These are phyloP conservation scores for Trachythela sp. DNA, from an alignment of 64 coral and sea anemone genomes.

Conservation along the genomic window DNA sequence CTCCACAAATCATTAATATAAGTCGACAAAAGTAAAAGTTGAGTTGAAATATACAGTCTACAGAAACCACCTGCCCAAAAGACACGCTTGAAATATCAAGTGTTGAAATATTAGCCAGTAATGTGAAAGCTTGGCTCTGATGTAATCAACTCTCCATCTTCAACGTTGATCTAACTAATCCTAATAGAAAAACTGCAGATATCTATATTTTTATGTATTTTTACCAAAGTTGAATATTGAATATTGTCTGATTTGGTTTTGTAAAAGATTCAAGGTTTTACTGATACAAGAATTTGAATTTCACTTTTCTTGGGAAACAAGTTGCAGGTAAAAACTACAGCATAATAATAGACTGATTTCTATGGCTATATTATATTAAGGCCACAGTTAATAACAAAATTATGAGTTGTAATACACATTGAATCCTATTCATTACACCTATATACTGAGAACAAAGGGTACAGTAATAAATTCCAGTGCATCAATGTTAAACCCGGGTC, in stretches of 20 bases:
- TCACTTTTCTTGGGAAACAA: neutral
- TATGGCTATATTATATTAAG: neutral
- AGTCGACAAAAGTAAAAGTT: too few species aligned
- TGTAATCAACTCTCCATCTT: neutral
- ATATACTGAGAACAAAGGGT: too few species aligned
- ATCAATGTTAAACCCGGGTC: too few species aligned
- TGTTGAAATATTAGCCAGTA: neutral
- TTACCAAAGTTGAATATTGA: neutral
- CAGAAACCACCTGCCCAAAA: neutral
- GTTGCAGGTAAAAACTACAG: neutral
- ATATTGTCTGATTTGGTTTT: neutral
- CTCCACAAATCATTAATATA: neutral
- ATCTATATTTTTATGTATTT: neutral
- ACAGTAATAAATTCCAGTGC: too few species aligned
- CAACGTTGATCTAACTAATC: neutral
- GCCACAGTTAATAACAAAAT: neutral
- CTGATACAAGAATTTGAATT: neutral
- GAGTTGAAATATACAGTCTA: neutral
- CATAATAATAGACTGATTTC: neutral
- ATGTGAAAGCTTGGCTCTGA: neutral
- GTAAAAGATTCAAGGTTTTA: neutral
- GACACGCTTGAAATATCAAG: constrained; percentile 6
- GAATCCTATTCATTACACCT: too few species aligned
- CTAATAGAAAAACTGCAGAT: neutral
- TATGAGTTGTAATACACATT: neutral